Evolutionary conservation across 2,797 vertebrate species (phyloP), one percentile per base, ranked within the genome.

Genomic region (Dryobates pubescens): DNA sequence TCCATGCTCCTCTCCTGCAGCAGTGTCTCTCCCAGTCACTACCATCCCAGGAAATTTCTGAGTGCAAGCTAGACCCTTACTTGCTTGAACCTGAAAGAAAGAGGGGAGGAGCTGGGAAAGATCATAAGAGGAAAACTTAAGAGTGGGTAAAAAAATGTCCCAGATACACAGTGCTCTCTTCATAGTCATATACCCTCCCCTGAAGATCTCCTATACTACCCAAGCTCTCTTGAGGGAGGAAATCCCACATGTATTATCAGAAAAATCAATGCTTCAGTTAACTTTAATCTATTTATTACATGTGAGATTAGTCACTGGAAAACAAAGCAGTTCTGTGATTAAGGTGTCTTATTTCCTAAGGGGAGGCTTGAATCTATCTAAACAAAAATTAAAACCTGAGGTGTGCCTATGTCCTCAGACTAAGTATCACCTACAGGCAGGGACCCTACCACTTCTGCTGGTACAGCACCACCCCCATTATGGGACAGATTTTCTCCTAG

Each of bases 301-400:
- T 89, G 91, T 64, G 69, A 95, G 78, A 71, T 64, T 58, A 82
- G 45, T 54, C 82, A 41, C 30, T 41, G 65, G 65, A 88, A 94
- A 95, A 90, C 86, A 95, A 94, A 94, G 84, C 69, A 92, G 58
- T n/a, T 74, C 58, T 82, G 75, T 90, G 58, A 84, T 90, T 95
- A 94, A 36, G 27, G 38, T 86, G 74, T 76, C 71, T 86, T 74
- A 45, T 92, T 90, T 85, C 49, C 64, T 67, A 87, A 64, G 78
- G 64, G 86, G 89, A 77, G 27, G 58, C 34, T 62, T 86, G 64
- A 86, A 73, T 73, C 45, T 26, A 76, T 49, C 45, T 80, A 79
- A 93, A 70, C 22, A 92, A 76, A 94, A n/a, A 59, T 70, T 70
- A 36, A 67, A 90, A 63, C 34, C 57, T 82, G 32, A 86, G 88